Conservation (phyloP, 2,113 vertebrate species). For the Hippocampus abdominalis region DNA sequence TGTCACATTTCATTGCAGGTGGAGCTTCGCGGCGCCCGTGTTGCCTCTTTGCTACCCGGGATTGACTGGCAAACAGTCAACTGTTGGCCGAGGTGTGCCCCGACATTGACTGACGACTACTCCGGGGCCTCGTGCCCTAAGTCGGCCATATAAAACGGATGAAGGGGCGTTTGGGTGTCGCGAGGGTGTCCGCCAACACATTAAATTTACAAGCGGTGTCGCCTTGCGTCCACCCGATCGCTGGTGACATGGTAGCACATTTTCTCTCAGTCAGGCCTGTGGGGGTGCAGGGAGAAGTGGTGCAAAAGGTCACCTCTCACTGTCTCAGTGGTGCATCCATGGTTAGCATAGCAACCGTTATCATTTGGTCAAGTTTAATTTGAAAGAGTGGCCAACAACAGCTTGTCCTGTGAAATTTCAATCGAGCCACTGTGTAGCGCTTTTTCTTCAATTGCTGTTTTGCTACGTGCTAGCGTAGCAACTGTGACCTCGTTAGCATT, state of each 20-base stretch:
- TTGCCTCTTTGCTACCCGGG: no score
- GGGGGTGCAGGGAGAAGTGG: not conserved
- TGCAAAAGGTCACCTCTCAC: not conserved
- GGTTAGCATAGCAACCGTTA: not conserved
- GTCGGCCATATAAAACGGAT: not conserved
- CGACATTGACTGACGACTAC: not conserved
- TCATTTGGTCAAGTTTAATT: not conserved
- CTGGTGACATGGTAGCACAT: constrained; percentile 3
- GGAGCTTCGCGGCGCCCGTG: not conserved
- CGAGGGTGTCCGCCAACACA: not conserved
- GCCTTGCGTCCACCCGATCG: not conserved
- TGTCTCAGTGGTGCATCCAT: not conserved
- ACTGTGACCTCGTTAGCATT: not conserved
- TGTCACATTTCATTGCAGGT: not conserved
- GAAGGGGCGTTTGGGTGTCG: not conserved
- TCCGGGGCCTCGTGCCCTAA: not conserved
- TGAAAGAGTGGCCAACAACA: not conserved
- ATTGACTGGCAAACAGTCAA: not conserved
- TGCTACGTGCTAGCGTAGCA: not conserved
- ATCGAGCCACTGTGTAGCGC: no score
- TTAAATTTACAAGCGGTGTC: constrained; percentile 5
- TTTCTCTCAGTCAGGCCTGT: not conserved
- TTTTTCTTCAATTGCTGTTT: not conserved
- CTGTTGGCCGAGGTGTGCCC: not conserved
- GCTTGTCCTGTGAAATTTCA: not conserved